A percentile compares a stretch with the other conserved stretches of the same genome.
phyloP scores from a whole-genome alignment of 2,113 vertebrate species.

The Charadrius vociferus region DNA sequence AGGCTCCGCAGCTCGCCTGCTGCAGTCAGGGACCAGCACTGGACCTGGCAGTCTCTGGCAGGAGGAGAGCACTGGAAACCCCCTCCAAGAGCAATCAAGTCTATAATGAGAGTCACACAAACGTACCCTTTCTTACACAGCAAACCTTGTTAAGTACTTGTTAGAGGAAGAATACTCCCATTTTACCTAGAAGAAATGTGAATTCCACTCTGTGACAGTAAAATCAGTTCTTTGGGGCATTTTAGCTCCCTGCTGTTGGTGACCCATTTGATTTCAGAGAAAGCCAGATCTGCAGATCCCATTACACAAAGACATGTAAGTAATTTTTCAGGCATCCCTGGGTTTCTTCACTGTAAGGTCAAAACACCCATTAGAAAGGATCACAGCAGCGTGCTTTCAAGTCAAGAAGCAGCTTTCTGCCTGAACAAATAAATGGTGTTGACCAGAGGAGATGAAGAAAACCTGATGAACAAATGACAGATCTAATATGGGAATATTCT shows the following conservation, averaged over 20 bases:
- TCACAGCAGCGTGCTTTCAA: neutral
- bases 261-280: neutral
- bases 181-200: neutral
- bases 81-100: neutral
- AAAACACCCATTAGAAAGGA: neutral
- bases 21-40: neutral
- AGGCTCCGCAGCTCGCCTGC: neutral
- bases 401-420: neutral
- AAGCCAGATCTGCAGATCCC: neutral
- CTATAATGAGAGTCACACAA: neutral
- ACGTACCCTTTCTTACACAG: neutral
- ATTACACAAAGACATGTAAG: neutral
- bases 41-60: neutral
- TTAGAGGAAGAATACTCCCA: neutral
- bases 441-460: neutral
- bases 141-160: neutral
- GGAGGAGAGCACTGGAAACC: neutral
- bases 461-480: neutral
- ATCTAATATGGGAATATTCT: neutral
- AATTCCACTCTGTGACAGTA: neutral
- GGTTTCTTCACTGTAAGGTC: neutral
- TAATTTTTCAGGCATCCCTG: neutral
- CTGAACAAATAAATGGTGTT: neutral
- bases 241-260: neutral
- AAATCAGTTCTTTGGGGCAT: neutral